A percentile compares a stretch with the other conserved stretches of the same genome.
Conservation (phyloP, 2,113 vertebrate genomes). For the Ctenomys sociabilis region DNA sequence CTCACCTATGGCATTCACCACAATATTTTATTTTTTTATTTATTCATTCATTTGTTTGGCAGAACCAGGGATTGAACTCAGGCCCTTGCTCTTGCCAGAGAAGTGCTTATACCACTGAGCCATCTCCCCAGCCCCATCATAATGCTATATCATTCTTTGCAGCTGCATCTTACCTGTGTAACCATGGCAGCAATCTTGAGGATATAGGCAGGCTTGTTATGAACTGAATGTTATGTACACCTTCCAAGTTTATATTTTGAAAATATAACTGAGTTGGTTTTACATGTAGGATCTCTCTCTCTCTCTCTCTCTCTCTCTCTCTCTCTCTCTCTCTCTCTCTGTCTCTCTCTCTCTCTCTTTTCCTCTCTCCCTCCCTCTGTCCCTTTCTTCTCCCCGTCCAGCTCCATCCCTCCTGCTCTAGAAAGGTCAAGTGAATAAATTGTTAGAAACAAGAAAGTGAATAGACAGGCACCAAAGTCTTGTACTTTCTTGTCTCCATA, state of each 20-base stretch:
- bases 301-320: neutral
- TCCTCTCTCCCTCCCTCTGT: no score
- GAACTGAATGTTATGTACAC: neutral
- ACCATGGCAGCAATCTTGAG: neutral
- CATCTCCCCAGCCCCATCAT: no score
- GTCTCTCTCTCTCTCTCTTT: fast-evolving
- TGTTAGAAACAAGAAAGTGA: neutral
- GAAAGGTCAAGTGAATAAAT: neutral
- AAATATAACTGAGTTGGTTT: neutral
- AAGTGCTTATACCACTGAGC: no score
- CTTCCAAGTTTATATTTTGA: neutral
- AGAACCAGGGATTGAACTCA: no score
- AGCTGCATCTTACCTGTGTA: neutral
- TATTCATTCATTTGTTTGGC: no score
- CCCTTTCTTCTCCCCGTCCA: no score
- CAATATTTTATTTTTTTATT: no score
- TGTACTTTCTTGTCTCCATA: neutral
- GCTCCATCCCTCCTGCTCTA: neutral
- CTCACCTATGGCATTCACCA: neutral
- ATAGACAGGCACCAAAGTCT: neutral
- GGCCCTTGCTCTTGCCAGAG: no score
- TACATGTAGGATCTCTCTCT: neutral
- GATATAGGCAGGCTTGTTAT: neutral
- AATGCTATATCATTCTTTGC: neutral
- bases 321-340: neutral